These are phyloP conservation scores for Pelecanus crispus DNA, from an alignment of 2,113 vertebrate species.

Conservation along the genomic window DNA sequence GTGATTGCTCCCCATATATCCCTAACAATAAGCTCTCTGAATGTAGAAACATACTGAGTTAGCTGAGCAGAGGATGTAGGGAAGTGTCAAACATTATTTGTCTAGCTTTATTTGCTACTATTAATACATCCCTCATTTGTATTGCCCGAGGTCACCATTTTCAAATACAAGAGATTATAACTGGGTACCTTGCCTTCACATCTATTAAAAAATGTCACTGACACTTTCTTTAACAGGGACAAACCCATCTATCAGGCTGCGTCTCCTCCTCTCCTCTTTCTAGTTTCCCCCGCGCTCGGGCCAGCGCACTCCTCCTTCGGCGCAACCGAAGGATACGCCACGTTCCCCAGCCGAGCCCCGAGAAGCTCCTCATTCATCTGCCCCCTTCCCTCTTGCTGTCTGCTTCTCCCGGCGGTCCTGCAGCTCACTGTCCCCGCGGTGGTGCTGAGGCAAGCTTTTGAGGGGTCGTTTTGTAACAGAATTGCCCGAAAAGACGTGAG, in stretches of 20 bases:
- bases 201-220: not conserved
- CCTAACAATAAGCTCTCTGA: not conserved
- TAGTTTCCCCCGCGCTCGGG: not conserved
- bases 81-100: slow-evolving; percentile 37
- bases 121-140: not conserved
- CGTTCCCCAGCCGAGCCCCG: fast-evolving
- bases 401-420: fast-evolving
- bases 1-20: not conserved
- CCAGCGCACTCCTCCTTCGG: not conserved
- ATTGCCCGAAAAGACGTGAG: not conserved
- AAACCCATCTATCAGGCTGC: not conserved
- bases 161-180: not conserved
- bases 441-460: not conserved
- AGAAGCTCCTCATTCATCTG: not conserved
- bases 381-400: not conserved
- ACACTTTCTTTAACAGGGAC: not conserved
- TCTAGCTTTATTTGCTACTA: not conserved
- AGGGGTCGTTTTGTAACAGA: not conserved
- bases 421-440: not conserved
- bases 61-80: slow-evolving; percentile 19
- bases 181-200: not conserved
- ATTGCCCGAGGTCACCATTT: not conserved
- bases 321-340: fast-evolving
- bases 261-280: not conserved
- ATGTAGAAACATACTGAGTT: fast-evolving